Evolutionary conservation across 30 jellyfish, hydroid and myxozoan genomes (phyloP).

Genomic region (Aurelia sp.): DNA sequence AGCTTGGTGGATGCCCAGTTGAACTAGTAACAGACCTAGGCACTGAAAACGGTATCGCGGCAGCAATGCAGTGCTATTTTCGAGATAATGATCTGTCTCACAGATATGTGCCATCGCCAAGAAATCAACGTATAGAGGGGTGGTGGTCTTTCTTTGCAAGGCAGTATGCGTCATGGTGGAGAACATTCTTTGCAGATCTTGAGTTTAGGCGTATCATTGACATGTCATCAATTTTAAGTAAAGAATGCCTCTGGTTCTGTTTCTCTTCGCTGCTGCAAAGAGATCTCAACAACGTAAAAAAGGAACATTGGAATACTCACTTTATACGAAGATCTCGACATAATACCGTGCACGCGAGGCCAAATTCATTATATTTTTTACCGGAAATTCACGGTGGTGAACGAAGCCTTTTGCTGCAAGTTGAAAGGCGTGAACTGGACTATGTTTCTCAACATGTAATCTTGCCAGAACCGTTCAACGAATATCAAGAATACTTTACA

Average conservation of each 20-base stretch:
- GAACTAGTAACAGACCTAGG: too few species aligned
- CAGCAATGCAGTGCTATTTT: background rate
- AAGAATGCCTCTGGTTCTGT: background rate
- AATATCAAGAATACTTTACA: constrained; percentile 14
- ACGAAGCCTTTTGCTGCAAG: background rate
- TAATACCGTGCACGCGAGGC: background rate
- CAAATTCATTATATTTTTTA: background rate
- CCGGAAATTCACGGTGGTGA: background rate
- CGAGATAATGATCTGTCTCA: background rate
- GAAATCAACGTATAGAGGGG: constrained; percentile 6
- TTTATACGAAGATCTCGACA: constrained; percentile 1
- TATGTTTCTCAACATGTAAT: background rate
- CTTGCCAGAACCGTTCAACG: background rate
- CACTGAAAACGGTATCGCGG: too few species aligned
- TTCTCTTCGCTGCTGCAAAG: constrained; percentile 10
- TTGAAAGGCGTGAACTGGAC: constrained; percentile 6
- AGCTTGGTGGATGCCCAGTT: background rate
- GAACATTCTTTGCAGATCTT: background rate
- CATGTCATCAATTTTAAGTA: background rate
- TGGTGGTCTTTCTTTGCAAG: constrained; percentile 9
- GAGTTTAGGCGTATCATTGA: background rate
- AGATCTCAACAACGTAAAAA: background rate
- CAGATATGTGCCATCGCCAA: constrained; percentile 2
- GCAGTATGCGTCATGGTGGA: constrained; percentile 6
- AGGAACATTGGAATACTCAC: constrained; percentile 2